Conservation (phyloP, 2,888 invertebrate species). For the Stramonita haemastoma region DNA sequence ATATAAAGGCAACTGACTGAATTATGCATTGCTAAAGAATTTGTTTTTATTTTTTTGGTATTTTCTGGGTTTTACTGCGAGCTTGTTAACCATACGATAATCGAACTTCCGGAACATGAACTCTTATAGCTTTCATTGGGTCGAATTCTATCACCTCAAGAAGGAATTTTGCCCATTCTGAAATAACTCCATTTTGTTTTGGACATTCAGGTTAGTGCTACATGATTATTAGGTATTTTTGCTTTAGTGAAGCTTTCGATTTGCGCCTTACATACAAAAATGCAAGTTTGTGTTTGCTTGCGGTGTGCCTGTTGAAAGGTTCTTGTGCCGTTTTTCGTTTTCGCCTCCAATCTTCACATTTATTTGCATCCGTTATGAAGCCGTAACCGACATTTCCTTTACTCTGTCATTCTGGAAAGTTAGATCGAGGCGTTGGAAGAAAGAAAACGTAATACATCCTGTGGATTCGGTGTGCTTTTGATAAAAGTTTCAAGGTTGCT, state of each 20-base stretch:
- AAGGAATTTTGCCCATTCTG: conserved; percentile 21
- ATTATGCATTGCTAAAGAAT: too few species aligned
- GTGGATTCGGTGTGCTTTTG: too few species aligned
- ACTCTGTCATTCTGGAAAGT: too few species aligned
- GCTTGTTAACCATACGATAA: conserved; percentile 8
- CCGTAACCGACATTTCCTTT: too few species aligned
- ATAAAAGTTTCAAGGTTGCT: too few species aligned
- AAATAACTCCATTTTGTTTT: not conserved
- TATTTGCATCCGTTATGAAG: too few species aligned
- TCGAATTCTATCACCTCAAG: conserved; percentile 27
- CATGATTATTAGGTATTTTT: not conserved
- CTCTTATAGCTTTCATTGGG: conserved; percentile 12
- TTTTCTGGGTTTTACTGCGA: conserved; percentile 12
- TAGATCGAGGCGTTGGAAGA: too few species aligned
- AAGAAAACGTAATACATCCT: too few species aligned
- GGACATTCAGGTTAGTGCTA: not conserved
- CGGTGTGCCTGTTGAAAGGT: not conserved
- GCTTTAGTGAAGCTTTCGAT: not conserved
- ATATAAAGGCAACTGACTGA: too few species aligned
- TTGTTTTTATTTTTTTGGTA: not conserved
- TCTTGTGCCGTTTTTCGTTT: too few species aligned
- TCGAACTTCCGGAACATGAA: conserved; percentile 44
- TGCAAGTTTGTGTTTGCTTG: not conserved
- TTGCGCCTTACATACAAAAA: too few species aligned
- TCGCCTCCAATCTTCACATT: too few species aligned